phyloP scores from a whole-genome alignment of 2,888 invertebrate species.

The Neoscelio sp. region DNA sequence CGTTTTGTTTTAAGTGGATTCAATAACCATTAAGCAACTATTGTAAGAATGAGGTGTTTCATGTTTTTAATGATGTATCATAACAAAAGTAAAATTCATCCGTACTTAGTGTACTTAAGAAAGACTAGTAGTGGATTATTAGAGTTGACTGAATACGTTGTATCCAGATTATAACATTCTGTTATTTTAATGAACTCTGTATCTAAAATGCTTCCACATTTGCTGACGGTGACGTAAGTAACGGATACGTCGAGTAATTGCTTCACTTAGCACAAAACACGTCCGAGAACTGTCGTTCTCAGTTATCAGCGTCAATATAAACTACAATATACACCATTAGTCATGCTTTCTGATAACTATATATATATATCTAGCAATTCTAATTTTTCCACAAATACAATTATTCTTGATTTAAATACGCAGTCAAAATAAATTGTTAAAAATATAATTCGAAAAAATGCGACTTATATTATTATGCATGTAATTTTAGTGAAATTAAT shows the following conservation, averaged over 20 bases:
- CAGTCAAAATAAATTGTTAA: neutral
- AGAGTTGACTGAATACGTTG: constrained; percentile 25
- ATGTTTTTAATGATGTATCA: too few species aligned
- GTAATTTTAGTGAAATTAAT: too few species aligned
- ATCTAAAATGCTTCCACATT: constrained; percentile 81
- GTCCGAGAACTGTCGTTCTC: constrained; percentile 74
- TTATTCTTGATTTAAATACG: neutral
- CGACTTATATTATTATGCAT: too few species aligned
- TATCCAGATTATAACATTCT: constrained; percentile 45
- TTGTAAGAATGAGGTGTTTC: too few species aligned
- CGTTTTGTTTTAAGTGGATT: too few species aligned
- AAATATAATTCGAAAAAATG: too few species aligned
- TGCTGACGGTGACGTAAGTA: constrained; percentile 81
- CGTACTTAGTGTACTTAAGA: too few species aligned
- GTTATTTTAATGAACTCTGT: constrained; percentile 76
- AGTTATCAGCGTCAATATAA: constrained; percentile 64
- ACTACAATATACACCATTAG: constrained; percentile 64
- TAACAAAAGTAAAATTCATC: too few species aligned
- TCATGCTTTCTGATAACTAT: constrained; percentile 56
- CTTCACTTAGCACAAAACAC: constrained; percentile 83
- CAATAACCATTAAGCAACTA: too few species aligned
- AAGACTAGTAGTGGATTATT: too few species aligned
- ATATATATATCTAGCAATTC: constrained; percentile 37
- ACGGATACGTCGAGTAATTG: constrained; percentile 82
- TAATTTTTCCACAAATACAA: constrained; percentile 1